phyloP scores from a whole-genome alignment of 2,113 vertebrate species.

The Corydoras maculifer region DNA sequence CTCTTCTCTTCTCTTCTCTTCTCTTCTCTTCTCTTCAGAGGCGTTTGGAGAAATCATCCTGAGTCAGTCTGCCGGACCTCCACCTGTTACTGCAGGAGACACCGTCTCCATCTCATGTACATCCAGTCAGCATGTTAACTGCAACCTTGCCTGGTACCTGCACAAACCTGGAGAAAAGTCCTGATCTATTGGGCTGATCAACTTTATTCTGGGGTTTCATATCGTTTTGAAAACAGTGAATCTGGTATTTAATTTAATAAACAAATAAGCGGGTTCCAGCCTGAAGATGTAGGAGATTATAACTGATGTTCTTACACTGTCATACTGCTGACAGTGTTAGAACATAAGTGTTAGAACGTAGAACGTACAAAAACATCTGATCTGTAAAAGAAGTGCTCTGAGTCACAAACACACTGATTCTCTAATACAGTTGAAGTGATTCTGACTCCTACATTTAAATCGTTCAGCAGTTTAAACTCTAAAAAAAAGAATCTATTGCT shows the following conservation, averaged over 20 bases:
- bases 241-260: neutral
- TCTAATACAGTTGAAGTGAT: no score
- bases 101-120: neutral
- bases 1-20: no score
- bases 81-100: neutral
- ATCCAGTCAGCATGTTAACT: neutral
- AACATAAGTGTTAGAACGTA: neutral
- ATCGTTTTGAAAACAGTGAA: neutral
- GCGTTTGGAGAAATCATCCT: neutral
- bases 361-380: neutral
- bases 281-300: slow-evolving; percentile 1
- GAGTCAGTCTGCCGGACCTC: neutral
- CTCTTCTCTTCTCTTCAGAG: neutral
- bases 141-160: neutral
- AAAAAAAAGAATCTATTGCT: no score
- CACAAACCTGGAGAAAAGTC: neutral
- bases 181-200: neutral
- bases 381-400: neutral
- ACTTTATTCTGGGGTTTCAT: neutral
- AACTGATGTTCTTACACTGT: no score
- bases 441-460: no score
- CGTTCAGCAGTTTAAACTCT: no score
- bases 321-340: no score
- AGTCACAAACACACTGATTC: neutral
- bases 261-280: neutral